Evolutionary conservation across 2,113 vertebrate species (phyloP).

Genomic region (Kryptolebias marmoratus): DNA sequence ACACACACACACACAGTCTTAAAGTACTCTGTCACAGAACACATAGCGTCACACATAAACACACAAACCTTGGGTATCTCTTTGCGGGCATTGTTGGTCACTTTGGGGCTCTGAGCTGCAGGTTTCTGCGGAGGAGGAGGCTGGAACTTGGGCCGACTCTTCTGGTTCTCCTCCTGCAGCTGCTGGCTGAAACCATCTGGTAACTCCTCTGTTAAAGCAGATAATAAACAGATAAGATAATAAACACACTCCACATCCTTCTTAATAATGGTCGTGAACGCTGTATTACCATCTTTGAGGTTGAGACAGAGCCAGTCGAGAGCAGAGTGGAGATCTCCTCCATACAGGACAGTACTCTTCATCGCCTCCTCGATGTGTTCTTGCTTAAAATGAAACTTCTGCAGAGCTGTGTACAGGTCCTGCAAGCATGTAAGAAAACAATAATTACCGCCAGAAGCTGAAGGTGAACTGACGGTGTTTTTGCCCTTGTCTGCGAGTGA

Average conservation of each 20-base stretch:
- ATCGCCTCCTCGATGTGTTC: conserved; percentile 98
- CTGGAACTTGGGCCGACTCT: conserved; percentile 85
- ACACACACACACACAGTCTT: background rate
- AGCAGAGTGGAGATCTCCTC: conserved; percentile 96
- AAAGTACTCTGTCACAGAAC: background rate
- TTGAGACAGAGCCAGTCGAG: conserved; percentile 99
- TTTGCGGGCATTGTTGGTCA: conserved; percentile 55
- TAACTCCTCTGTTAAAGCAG: conserved; percentile 83
- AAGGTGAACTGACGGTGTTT: too few species aligned
- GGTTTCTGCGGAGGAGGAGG: conserved; percentile 65
- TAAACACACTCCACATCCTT: too few species aligned
- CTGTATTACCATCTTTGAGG: conserved; percentile 88
- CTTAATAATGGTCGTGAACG: background rate
- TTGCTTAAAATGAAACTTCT: conserved; percentile 91
- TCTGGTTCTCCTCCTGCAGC: conserved; percentile 90
- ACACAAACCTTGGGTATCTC: conserved; percentile 80
- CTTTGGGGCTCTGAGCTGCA: conserved; percentile 46
- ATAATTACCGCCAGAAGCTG: background rate
- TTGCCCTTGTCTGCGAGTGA: too few species aligned
- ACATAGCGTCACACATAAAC: background rate
- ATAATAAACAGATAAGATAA: background rate
- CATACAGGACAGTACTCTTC: conserved; percentile 92
- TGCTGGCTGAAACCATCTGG: conserved; percentile 97
- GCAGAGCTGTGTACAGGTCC: conserved; percentile 94
- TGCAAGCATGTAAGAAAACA: conserved; percentile 53